A percentile compares a stretch with the other conserved stretches of the same genome.
Conservation (phyloP, 2,797 vertebrate species). For the Hafferia zeledoni region DNA sequence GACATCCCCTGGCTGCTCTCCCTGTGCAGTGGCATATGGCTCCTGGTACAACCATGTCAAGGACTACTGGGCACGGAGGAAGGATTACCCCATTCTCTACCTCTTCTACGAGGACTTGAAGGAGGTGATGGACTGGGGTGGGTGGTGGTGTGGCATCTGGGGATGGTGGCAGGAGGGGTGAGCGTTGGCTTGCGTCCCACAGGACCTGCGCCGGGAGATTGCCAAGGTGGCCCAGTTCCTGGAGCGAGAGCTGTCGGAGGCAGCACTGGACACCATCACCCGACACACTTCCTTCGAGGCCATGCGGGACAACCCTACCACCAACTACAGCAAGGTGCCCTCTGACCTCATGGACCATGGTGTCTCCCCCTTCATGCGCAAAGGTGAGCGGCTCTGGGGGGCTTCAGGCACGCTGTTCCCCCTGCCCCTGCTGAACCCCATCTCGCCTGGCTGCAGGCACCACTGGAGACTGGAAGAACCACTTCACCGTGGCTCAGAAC, state of each 20-base stretch:
- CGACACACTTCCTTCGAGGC: constrained; percentile 85
- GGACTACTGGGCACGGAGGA: constrained; percentile 56
- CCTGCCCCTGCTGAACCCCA: fast-evolving
- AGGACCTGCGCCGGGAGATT: constrained; percentile 86
- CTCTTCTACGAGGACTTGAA: constrained; percentile 77
- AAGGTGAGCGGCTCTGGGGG: constrained; percentile 74
- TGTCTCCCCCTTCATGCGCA: constrained; percentile 90
- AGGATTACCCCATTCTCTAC: constrained; percentile 78
- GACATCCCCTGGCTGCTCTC: not conserved
- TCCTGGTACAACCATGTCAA: constrained; percentile 74
- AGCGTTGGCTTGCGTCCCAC: not conserved
- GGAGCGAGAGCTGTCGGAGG: constrained; percentile 78
- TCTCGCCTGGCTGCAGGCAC: constrained; percentile 36
- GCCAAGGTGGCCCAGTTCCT: constrained; percentile 84
- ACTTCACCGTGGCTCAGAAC: constrained; percentile 77
- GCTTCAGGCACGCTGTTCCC: fast-evolving
- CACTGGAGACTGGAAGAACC: constrained; percentile 78
- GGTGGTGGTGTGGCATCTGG: not conserved
- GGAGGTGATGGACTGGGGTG: not conserved
- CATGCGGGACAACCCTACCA: constrained; percentile 89
- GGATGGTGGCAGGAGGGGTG: not conserved
- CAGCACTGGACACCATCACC: constrained; percentile 77
- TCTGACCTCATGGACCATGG: constrained; percentile 77
- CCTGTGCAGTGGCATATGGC: constrained; percentile 78
- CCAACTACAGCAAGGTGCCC: constrained; percentile 85